A percentile compares a stretch with the other conserved stretches of the same genome.
phyloP scores from a whole-genome alignment of 2,113 vertebrate species.

The Paramormyrops kingsleyae region DNA sequence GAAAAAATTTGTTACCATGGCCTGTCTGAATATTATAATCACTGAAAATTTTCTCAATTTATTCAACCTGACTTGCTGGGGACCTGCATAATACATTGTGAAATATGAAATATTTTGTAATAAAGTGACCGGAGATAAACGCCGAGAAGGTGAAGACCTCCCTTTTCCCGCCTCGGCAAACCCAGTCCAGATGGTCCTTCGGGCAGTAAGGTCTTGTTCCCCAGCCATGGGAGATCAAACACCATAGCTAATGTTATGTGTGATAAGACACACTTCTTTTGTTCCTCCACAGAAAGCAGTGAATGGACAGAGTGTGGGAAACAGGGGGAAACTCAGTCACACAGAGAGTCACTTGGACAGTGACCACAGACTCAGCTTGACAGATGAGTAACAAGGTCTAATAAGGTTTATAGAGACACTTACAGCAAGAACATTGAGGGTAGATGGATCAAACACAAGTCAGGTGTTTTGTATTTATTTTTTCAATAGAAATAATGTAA shows the following conservation, averaged over 20 bases:
- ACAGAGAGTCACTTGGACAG: not conserved
- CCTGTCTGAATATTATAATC: too few species aligned
- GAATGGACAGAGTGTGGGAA: conserved; percentile 23
- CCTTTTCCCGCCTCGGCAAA: not conserved
- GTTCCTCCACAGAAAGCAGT: conserved; percentile 18
- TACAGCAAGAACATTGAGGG: not conserved
- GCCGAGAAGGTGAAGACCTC: not conserved
- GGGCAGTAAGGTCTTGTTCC: conserved; percentile 13
- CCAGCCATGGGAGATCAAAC: conserved; percentile 16
- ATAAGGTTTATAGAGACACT: not conserved
- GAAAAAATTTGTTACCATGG: too few species aligned
- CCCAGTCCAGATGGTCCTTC: not conserved
- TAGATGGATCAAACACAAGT: too few species aligned
- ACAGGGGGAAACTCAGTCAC: too few species aligned
- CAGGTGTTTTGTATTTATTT: too few species aligned
- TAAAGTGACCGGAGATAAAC: not conserved
- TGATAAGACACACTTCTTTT: conserved; percentile 31
- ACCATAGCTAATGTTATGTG: conserved; percentile 14
- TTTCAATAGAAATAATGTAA: too few species aligned
- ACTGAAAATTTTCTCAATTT: too few species aligned
- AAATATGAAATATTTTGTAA: not conserved
- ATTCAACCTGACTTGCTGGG: not conserved
- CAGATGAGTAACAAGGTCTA: not conserved
- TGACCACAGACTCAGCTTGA: not conserved
- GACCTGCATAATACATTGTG: not conserved